Percentiles rank a stretch among this genome's conserved stretches.
Conservation (phyloP, 1,140 invertebrate species). For the Monochamus saltuarius region DNA sequence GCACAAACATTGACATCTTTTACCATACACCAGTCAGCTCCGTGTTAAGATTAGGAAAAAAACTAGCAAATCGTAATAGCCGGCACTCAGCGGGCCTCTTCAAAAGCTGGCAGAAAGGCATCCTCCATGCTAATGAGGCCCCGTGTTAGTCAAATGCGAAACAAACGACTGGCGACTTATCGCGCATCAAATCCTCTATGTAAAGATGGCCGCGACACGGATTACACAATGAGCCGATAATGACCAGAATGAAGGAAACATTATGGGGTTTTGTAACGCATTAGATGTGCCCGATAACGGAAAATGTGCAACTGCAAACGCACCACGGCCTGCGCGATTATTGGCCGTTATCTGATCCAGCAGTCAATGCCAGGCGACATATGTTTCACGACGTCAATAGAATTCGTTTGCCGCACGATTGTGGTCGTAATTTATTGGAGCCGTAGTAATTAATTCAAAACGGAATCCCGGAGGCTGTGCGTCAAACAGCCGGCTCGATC, state of each 20-base stretch:
- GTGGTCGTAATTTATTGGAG: not conserved
- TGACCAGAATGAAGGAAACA: slow-evolving; percentile 36
- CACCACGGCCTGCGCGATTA: slow-evolving; percentile 11
- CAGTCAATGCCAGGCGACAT: slow-evolving; percentile 20
- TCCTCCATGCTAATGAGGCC: slow-evolving; percentile 10
- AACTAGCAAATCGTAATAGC: too few relatives aligned
- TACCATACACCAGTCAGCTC: too few relatives aligned
- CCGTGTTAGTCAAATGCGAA: slow-evolving; percentile 18
- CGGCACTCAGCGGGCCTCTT: too few relatives aligned
- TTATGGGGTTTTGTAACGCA: slow-evolving; percentile 35
- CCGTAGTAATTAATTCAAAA: slow-evolving; percentile 22
- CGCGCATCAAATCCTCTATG: slow-evolving; percentile 25
- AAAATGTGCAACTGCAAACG: slow-evolving; percentile 32
- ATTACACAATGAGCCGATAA: slow-evolving; percentile 34
- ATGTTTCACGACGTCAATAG: slow-evolving; percentile 20
- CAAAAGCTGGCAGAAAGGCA: too few relatives aligned
- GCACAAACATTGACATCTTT: too few relatives aligned
- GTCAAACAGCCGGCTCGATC: too few relatives aligned
- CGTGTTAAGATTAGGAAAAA: too few relatives aligned
- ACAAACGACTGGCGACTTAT: slow-evolving; percentile 24
- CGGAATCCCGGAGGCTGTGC: not conserved
- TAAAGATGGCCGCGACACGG: slow-evolving; percentile 21
- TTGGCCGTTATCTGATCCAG: slow-evolving; percentile 21
- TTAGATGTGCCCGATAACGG: slow-evolving; percentile 30
- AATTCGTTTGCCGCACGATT: slow-evolving; percentile 5